Conservation (phyloP, 2,113 vertebrate species). For the Limnothrissa miodon region DNA sequence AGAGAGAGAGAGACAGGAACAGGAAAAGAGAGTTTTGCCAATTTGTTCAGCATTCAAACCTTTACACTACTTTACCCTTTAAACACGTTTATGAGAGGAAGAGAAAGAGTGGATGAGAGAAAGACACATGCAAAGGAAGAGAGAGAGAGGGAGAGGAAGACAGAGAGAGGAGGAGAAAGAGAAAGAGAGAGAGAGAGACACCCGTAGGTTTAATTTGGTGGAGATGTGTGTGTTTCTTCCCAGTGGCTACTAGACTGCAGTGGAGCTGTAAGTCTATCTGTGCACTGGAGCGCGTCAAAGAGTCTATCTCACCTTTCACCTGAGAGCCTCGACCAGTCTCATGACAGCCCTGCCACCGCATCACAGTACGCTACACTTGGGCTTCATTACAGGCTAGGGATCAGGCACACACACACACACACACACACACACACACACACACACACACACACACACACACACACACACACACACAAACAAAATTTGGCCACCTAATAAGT, state of each 20-base stretch:
- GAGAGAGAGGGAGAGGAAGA: constrained; percentile 25
- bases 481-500: constrained; percentile 4
- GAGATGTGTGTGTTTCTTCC: background rate
- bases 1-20: constrained; percentile 46
- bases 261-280: constrained; percentile 74
- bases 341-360: constrained; percentile 67
- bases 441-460: constrained; percentile 38
- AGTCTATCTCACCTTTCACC: constrained; percentile 81
- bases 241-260: constrained; percentile 61
- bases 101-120: constrained; percentile 14
- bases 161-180: constrained; percentile 23
- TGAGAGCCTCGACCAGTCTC: constrained; percentile 67
- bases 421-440: constrained; percentile 33
- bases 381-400: too few relatives aligned
- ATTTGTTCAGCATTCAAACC: background rate
- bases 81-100: background rate
- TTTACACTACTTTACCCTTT: background rate
- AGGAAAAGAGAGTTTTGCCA: background rate
- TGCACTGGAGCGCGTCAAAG: constrained; percentile 74
- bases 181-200: constrained; percentile 50
- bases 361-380: constrained; percentile 53
- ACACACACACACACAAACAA: constrained; percentile 18
- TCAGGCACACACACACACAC: constrained; percentile 44
- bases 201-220: constrained; percentile 29
- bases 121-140: constrained; percentile 29